Evolutionary conservation across 1,140 invertebrate genomes (phyloP), one percentile per base, ranked within the genome.

Genomic region (Drosophila parabipectinata): DNA sequence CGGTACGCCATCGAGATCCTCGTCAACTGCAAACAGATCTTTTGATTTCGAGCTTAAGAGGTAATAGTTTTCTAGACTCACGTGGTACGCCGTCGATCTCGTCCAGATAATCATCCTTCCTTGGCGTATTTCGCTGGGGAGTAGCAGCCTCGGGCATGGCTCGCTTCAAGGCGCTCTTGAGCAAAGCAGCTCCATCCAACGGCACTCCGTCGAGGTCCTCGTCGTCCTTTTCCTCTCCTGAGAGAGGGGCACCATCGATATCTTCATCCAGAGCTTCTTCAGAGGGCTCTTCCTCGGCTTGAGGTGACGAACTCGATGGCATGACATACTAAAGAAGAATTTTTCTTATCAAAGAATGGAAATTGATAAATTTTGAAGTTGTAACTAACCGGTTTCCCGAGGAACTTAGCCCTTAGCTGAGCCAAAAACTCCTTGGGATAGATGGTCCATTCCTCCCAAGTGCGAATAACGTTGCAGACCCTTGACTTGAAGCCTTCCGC

Each of bases 381-480:
- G 2, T 26, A 28, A 5, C 39, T 37, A 63, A 91, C 88, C 67
- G 77, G 75, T 53, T 91, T 89, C 3, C 98, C 98, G 9, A 98
- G 92, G 88, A 99, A 99, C 9, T 97, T 94, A 91, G 98, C 98
- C 90, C 98, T 97, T 41, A 99, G 92, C 91, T 95, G 96, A 50
- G 97, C 95, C 28, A 99, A 93, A 92, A 98, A 98, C 67, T 99
- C 98, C 78, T 96, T 96, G 0, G 98, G 97, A 93, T 99, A 99
- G 52, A 99, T 95, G 30, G 97, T 95, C 96, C 98, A 99, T 84
- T 99, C 99, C 92, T 99, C 98, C 98, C 99, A 99, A 2, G 98
- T 98, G 89, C 97, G 95, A 90, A 99, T 96, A 83, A 98, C 97
- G 84, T 95, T 94, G 93, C 98, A 96, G n/a, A 99, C 96, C 64